phyloP scores from a whole-genome alignment of 1,140 invertebrate genomes.

The Micrasema minimum region DNA sequence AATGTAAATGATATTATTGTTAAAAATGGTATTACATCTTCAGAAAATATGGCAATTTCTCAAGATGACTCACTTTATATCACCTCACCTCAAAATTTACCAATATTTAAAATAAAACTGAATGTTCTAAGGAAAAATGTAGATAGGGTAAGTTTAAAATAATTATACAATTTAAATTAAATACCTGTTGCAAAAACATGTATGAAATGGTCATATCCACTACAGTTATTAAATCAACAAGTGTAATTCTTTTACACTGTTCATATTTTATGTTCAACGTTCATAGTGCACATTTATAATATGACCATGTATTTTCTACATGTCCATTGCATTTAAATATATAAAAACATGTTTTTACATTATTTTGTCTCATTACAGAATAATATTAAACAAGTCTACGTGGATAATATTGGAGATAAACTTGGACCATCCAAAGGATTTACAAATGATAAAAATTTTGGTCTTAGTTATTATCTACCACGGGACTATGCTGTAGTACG shows the following conservation, averaged over 20 bases:
- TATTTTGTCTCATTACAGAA: slow-evolving; percentile 37
- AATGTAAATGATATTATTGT: background rate
- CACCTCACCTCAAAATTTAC: slow-evolving; percentile 24
- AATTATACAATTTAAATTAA: too few species aligned
- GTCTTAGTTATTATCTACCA: slow-evolving; percentile 58
- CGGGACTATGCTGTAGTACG: slow-evolving; percentile 58
- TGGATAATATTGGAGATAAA: slow-evolving; percentile 55
- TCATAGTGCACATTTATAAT: too few species aligned
- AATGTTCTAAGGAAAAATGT: slow-evolving; percentile 19
- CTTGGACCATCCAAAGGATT: slow-evolving; percentile 56
- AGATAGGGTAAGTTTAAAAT: background rate
- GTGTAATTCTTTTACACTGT: too few species aligned
- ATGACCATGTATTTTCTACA: too few species aligned
- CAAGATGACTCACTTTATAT: slow-evolving; percentile 42
- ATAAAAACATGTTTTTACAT: too few species aligned
- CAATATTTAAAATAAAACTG: slow-evolving; percentile 32
- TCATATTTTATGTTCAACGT: too few species aligned
- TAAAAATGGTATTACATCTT: slow-evolving; percentile 16
- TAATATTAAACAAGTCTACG: slow-evolving; percentile 14
- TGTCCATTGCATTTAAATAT: too few species aligned
- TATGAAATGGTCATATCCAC: too few species aligned
- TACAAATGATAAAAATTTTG: slow-evolving; percentile 52
- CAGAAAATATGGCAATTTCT: slow-evolving; percentile 40
- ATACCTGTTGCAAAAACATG: too few species aligned
- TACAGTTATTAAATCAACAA: too few species aligned